Evolutionary conservation across 2,113 vertebrate species (phyloP).

Genomic region (Emberiza fucata): DNA sequence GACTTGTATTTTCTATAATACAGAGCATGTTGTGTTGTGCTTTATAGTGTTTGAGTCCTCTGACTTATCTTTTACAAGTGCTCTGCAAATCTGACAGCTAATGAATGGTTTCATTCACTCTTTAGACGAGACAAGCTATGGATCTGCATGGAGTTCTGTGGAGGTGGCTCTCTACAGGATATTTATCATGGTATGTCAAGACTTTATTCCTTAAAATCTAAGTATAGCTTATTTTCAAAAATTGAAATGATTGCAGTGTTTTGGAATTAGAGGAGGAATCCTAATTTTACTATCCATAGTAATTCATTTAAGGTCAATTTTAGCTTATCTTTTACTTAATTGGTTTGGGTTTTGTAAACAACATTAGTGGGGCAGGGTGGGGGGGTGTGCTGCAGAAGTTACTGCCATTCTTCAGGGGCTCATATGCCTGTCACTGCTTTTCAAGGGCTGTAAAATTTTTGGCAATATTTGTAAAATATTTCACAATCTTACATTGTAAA

Average conservation of each 20-base stretch:
- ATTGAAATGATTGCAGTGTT: background rate
- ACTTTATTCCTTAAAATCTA: conserved; percentile 9
- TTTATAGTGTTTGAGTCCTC: background rate
- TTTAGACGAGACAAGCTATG: conserved; percentile 95
- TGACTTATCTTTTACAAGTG: background rate
- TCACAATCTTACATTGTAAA: background rate
- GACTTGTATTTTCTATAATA: background rate
- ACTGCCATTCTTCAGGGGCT: background rate
- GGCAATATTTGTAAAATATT: background rate
- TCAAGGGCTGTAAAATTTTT: background rate
- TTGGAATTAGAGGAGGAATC: background rate
- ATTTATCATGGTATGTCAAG: conserved; percentile 90
- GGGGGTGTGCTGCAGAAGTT: background rate
- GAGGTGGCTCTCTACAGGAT: conserved; percentile 86
- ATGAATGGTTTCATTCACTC: conserved; percentile 46
- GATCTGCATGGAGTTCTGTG: conserved; percentile 99
- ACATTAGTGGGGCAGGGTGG: background rate
- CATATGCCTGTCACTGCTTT: background rate
- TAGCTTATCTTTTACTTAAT: background rate
- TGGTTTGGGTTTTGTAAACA: background rate
- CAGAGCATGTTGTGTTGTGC: background rate
- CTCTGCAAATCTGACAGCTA: background rate
- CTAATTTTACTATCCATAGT: background rate
- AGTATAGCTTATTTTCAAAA: conserved; percentile 18
- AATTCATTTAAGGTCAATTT: background rate